These are phyloP conservation scores for Criorhina ranunculi DNA, from an alignment of 2,888 invertebrate genomes.

Conservation along the genomic window DNA sequence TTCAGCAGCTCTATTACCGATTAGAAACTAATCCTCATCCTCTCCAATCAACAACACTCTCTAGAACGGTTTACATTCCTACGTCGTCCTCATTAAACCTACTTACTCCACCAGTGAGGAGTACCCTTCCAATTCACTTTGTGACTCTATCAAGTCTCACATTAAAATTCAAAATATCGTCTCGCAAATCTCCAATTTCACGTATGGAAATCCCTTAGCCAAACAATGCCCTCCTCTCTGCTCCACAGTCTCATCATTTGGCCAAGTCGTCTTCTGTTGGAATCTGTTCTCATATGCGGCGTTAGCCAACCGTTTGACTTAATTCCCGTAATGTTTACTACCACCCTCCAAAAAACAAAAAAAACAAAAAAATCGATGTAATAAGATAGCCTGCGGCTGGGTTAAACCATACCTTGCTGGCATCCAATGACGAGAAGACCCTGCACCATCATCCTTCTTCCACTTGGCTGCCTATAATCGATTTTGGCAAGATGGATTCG, in stretches of 20 bases:
- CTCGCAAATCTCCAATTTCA: slow-evolving; percentile 21
- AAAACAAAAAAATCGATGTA: slow-evolving; percentile 53
- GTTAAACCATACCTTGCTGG: slow-evolving; percentile 35
- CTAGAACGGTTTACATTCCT: slow-evolving; percentile 26
- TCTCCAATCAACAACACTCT: slow-evolving; percentile 27
- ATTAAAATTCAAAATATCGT: slow-evolving; percentile 45
- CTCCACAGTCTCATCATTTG: neutral
- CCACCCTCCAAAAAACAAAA: no score
- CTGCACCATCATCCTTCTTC: slow-evolving; percentile 62
- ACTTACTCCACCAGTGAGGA: slow-evolving; percentile 14
- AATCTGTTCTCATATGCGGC: slow-evolving; percentile 4
- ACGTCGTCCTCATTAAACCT: slow-evolving; percentile 27
- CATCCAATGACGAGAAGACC: slow-evolving; percentile 44
- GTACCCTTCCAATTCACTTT: neutral
- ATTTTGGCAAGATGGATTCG: slow-evolving; percentile 72
- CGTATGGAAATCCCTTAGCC: slow-evolving; percentile 27
- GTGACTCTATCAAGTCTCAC: neutral
- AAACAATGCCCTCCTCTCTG: slow-evolving; percentile 38
- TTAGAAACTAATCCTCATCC: neutral
- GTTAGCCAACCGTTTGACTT: slow-evolving; percentile 57
- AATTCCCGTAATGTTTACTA: slow-evolving; percentile 44
- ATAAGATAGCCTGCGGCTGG: slow-evolving; percentile 69
- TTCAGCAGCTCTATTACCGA: no score
- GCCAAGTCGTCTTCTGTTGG: slow-evolving; percentile 7
- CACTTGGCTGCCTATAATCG: slow-evolving; percentile 71